phyloP scores from a whole-genome alignment of 2,888 invertebrate genomes.

The Crossocerus cetratus region DNA sequence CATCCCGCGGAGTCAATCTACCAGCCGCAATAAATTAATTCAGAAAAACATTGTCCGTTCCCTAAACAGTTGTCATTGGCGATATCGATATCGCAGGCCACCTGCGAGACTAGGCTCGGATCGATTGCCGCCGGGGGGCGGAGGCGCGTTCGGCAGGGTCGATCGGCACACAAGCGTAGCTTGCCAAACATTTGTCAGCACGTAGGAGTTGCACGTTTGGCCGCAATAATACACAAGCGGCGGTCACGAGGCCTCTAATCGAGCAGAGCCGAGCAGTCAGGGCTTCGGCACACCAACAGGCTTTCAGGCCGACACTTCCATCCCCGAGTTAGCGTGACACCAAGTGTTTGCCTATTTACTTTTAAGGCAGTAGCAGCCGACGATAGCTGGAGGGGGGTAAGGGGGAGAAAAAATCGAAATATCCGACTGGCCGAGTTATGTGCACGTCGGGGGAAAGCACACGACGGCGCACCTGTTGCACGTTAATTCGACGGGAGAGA shows the following conservation, averaged over 20 bases:
- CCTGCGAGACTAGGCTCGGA: too few relatives aligned
- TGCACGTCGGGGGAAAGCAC: constrained; percentile 36
- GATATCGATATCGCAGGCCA: too few relatives aligned
- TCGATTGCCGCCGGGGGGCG: too few relatives aligned
- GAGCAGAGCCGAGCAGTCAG: too few relatives aligned
- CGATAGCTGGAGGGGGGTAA: constrained; percentile 6
- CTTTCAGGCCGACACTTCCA: too few relatives aligned
- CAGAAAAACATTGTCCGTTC: too few relatives aligned
- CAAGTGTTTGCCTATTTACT: not conserved
- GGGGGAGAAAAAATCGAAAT: constrained; percentile 53
- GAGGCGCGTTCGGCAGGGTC: too few relatives aligned
- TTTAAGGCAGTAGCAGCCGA: not conserved
- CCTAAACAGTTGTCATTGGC: too few relatives aligned
- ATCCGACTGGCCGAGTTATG: constrained; percentile 56
- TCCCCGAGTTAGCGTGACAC: not conserved
- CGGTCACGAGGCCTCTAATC: not conserved
- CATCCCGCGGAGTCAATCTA: too few relatives aligned
- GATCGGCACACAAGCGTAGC: too few relatives aligned
- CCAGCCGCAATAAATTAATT: too few relatives aligned
- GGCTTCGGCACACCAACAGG: too few relatives aligned
- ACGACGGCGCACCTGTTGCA: constrained; percentile 68
- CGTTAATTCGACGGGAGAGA: constrained; percentile 68
- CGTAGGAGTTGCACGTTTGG: not conserved
- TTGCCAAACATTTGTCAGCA: not conserved
- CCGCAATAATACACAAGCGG: not conserved